phyloP scores from a whole-genome alignment of 1,140 invertebrate genomes.

The Bombyx mandarina region DNA sequence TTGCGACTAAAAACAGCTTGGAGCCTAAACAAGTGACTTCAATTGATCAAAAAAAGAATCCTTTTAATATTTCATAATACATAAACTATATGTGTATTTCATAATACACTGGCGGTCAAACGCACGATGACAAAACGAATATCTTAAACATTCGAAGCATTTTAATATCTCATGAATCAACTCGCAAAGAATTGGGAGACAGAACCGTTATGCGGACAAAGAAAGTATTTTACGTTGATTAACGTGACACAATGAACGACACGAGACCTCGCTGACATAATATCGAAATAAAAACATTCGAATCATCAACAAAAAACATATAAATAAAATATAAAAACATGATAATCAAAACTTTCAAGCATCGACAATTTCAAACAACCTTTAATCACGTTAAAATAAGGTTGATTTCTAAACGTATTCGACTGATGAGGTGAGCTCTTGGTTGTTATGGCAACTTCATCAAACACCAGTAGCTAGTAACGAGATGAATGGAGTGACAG shows the following conservation, averaged over 20 bases:
- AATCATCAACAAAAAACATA: slow-evolving; percentile 36
- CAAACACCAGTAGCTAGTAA: slow-evolving; percentile 55
- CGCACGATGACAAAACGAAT: not conserved
- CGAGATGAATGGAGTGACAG: slow-evolving; percentile 43
- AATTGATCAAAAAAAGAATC: no score
- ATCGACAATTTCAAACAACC: slow-evolving; percentile 1
- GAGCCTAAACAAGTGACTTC: no score
- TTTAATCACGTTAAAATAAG: not conserved
- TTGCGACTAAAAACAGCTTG: no score
- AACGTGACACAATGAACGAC: slow-evolving; percentile 31
- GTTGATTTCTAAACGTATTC: not conserved
- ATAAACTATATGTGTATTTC: no score
- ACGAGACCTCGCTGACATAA: slow-evolving; percentile 52
- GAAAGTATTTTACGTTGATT: slow-evolving; percentile 48
- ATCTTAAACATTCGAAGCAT: not conserved
- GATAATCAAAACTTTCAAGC: not conserved
- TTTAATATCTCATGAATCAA: not conserved
- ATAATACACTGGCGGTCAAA: no score
- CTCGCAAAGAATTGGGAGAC: not conserved
- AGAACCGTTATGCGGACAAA: slow-evolving; percentile 40
- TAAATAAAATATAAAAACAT: slow-evolving; percentile 33
- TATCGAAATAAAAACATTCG: slow-evolving; percentile 35
- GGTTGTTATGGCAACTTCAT: slow-evolving; percentile 7
- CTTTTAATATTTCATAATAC: no score
- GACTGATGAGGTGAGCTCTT: not conserved